Evolutionary conservation across 1,140 invertebrate species (phyloP).

Genomic region (Cecropterus lyciades): DNA sequence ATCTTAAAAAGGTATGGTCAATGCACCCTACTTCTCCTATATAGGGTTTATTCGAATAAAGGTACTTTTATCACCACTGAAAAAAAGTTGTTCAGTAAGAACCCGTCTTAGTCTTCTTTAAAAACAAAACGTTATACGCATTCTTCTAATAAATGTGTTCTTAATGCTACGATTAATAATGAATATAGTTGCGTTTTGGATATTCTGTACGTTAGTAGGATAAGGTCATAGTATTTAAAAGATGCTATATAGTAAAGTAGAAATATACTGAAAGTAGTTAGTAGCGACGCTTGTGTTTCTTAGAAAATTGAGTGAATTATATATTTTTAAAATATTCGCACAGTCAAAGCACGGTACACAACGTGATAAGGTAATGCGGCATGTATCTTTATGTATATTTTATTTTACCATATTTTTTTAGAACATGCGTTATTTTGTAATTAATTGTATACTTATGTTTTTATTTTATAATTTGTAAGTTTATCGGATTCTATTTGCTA

Average conservation of each 20-base stretch:
- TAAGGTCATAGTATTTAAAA: conserved; percentile 20
- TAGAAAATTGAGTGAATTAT: conserved; percentile 10
- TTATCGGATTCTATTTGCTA: neutral
- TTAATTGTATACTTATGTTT: conserved; percentile 4
- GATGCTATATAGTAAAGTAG: conserved; percentile 17
- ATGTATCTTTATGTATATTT: conserved; percentile 10
- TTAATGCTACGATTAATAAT: conserved; percentile 3
- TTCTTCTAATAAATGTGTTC: neutral
- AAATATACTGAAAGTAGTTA: conserved; percentile 8
- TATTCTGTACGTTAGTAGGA: conserved; percentile 14
- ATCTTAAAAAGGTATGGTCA: too few species aligned
- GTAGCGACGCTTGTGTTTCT: conserved; percentile 15
- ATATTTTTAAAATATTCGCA: conserved; percentile 14
- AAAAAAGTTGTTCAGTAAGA: too few species aligned
- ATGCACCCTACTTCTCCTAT: too few species aligned
- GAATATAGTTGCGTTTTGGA: neutral
- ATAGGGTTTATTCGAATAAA: too few species aligned
- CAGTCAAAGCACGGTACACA: conserved; percentile 28
- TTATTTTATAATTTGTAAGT: neutral
- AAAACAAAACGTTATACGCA: too few species aligned
- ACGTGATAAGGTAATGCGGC: conserved; percentile 15
- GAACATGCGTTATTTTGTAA: conserved; percentile 3
- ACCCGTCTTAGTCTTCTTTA: too few species aligned
- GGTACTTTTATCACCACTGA: too few species aligned
- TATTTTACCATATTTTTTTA: neutral